These are phyloP conservation scores for Limonius californicus DNA, from an alignment of 1,140 invertebrate species.

Conservation along the genomic window DNA sequence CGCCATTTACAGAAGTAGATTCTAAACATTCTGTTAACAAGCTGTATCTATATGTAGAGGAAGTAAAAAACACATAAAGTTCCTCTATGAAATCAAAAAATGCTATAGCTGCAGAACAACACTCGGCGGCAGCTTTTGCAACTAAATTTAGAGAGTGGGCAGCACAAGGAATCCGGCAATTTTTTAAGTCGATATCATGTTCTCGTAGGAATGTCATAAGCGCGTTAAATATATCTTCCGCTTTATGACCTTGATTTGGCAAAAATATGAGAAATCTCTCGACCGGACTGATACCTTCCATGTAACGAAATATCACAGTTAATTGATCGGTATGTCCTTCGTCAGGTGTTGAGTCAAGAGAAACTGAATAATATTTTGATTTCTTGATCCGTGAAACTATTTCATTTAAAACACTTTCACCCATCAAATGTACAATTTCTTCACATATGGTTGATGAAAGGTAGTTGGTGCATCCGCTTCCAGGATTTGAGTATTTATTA, in stretches of 20 bases:
- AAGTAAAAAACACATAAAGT: no score
- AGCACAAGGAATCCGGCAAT: no score
- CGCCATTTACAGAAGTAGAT: no score
- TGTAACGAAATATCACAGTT: not conserved
- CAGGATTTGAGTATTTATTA: not conserved
- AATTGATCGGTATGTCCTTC: not conserved
- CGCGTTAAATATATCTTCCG: not conserved
- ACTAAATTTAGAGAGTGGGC: no score
- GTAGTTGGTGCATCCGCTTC: not conserved
- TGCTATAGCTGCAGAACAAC: no score
- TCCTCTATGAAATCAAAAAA: no score
- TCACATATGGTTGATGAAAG: not conserved
- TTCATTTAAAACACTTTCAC: not conserved
- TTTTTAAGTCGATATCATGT: not conserved
- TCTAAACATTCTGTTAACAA: no score
- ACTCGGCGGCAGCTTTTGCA: no score
- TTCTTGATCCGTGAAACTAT: no score
- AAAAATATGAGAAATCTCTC: not conserved
- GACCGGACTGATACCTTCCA: not conserved
- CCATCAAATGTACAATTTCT: not conserved
- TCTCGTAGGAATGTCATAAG: not conserved
- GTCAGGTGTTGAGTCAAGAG: no score
- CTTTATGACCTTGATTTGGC: not conserved
- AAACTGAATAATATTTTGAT: not conserved
- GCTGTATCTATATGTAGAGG: no score